phyloP scores from a whole-genome alignment of 2,888 invertebrate genomes.

The Lutraria lutraria region DNA sequence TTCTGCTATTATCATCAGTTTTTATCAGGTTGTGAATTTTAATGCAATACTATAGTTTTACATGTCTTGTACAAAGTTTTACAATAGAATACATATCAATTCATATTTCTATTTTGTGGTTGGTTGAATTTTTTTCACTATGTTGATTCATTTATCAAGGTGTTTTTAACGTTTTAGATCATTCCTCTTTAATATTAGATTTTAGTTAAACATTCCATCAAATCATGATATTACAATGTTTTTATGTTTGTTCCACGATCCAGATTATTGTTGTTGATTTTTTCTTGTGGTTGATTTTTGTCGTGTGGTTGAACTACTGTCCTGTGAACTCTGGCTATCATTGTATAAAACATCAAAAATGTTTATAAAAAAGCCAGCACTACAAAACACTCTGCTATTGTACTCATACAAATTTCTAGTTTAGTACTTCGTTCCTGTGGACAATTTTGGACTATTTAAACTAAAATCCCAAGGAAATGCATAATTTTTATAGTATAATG shows the following conservation, averaged over 20 bases:
- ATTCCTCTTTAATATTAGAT: background rate
- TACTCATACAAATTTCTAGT: no score
- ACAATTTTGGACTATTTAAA: background rate
- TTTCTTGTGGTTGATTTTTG: background rate
- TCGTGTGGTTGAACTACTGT: background rate
- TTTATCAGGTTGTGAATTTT: background rate
- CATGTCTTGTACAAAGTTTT: background rate
- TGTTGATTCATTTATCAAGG: background rate
- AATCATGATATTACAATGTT: background rate
- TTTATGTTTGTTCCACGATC: background rate
- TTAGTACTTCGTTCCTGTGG: background rate
- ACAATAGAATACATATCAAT: conserved; percentile 1
- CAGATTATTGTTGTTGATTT: background rate
- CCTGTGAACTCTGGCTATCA: background rate
- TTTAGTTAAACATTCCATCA: conserved; percentile 5
- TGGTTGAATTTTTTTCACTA: background rate
- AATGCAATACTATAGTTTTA: background rate
- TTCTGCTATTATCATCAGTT: background rate
- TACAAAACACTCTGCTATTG: no score
- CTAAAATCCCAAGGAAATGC: no score
- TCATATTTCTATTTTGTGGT: background rate
- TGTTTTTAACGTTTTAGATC: background rate
- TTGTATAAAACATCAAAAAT: no score
- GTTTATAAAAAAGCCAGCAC: no score
- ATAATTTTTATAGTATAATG: background rate